A percentile compares a stretch with the other conserved stretches of the same genome.
These are phyloP conservation scores for Microcebus jonahi DNA, from an alignment of 2,113 vertebrate genomes.

Conservation along the genomic window DNA sequence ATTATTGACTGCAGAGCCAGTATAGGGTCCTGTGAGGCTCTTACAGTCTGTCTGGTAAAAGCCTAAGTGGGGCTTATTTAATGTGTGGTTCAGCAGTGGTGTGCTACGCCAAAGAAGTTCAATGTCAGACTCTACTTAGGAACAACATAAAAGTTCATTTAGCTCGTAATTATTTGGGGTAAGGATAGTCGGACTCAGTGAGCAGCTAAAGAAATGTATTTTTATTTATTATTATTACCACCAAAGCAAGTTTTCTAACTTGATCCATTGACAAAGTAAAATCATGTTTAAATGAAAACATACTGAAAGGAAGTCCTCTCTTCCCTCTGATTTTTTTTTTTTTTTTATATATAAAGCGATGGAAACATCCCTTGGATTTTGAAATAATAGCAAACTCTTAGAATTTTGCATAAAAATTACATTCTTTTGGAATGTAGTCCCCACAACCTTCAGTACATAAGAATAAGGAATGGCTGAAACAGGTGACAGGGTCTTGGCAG, in stretches of 20 bases:
- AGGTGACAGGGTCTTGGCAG: background rate
- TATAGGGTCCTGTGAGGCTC: background rate
- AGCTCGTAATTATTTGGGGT: background rate
- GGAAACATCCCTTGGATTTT: background rate
- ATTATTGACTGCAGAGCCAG: constrained; percentile 6
- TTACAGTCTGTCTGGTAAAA: constrained; percentile 33
- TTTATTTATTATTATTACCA: background rate
- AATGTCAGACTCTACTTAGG: background rate
- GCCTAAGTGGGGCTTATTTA: background rate
- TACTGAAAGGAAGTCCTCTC: background rate
- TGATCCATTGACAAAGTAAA: background rate
- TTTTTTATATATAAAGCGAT: background rate
- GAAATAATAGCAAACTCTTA: background rate
- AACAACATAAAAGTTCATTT: background rate
- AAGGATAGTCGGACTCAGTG: background rate
- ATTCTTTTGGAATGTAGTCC: background rate
- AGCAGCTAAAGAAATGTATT: background rate
- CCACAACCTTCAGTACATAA: background rate
- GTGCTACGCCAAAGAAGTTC: background rate
- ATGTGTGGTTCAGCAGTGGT: background rate
- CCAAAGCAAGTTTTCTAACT: background rate
- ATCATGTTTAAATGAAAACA: background rate
- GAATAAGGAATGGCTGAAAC: background rate
- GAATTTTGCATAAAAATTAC: background rate
- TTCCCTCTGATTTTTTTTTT: background rate